These are phyloP conservation scores for Phoxinus phoxinus DNA, from an alignment of 2,113 vertebrate species.

Conservation along the genomic window DNA sequence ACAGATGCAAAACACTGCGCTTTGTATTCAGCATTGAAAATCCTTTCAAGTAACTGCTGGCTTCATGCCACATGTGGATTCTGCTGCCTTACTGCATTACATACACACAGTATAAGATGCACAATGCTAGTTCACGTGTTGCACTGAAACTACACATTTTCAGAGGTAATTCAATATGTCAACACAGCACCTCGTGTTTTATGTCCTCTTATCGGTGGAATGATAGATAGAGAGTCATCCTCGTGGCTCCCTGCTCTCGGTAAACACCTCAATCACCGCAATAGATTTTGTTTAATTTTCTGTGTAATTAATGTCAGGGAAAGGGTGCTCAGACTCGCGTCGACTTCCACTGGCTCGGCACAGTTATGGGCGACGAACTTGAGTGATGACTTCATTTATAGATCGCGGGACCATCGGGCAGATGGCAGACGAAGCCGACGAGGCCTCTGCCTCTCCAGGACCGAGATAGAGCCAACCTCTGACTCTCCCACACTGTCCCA, in stretches of 20 bases:
- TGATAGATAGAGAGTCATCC: constrained; percentile 38
- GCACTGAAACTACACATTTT: constrained; percentile 58
- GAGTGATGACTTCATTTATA: constrained; percentile 59
- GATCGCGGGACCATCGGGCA: constrained; percentile 25
- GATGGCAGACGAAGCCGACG: background rate
- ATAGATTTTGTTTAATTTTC: constrained; percentile 61
- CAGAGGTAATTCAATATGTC: constrained; percentile 51
- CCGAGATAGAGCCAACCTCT: constrained; percentile 69
- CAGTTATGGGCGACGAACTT: constrained; percentile 45
- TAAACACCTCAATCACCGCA: constrained; percentile 56
- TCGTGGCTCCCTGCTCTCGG: constrained; percentile 8
- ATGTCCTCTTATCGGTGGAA: constrained; percentile 54
- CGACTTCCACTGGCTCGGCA: constrained; percentile 43
- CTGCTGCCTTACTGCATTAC: constrained; percentile 21
- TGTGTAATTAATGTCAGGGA: constrained; percentile 53
- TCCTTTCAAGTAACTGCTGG: constrained; percentile 63
- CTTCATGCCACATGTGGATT: constrained; percentile 52
- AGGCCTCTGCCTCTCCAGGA: constrained; percentile 50
- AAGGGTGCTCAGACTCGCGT: constrained; percentile 1
- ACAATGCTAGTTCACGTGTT: constrained; percentile 24
- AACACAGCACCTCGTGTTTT: constrained; percentile 51
- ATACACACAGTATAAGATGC: background rate
- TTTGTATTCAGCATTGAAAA: constrained; percentile 59
- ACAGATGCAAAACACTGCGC: constrained; percentile 62
- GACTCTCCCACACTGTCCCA: constrained; percentile 63